A percentile compares a stretch with the other conserved stretches of the same genome.
These are phyloP conservation scores for Acanthacorydalis orientalis DNA, from an alignment of 2,888 invertebrate species.

Conservation along the genomic window DNA sequence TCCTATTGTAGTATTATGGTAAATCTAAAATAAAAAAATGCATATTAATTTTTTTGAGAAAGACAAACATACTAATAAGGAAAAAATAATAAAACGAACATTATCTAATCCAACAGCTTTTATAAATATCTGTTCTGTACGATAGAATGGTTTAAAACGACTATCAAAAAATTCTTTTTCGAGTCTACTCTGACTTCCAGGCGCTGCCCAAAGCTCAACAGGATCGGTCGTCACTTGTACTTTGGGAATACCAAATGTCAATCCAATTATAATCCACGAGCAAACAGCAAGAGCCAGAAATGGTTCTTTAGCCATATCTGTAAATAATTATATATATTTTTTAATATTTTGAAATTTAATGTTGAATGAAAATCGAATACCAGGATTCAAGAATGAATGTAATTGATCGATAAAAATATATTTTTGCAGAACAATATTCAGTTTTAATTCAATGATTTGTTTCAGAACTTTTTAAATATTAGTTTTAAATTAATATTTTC, in stretches of 20 bases:
- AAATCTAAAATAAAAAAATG: conserved; percentile 3
- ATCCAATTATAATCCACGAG: conserved; percentile 38
- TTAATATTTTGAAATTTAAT: too few relatives aligned
- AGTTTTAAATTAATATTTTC: too few relatives aligned
- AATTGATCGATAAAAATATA: neutral
- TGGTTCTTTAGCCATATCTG: conserved; percentile 50
- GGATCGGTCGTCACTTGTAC: conserved; percentile 73
- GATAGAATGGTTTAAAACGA: conserved; percentile 76
- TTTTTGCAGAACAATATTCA: neutral
- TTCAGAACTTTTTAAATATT: too few relatives aligned
- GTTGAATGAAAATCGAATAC: neutral
- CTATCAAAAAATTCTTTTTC: conserved; percentile 80
- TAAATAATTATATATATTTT: too few relatives aligned
- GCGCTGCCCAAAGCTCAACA: conserved; percentile 85
- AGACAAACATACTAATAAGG: neutral
- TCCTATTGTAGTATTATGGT: conserved; percentile 25
- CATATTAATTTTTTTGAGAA: neutral
- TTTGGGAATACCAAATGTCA: conserved; percentile 48
- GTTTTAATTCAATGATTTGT: neutral
- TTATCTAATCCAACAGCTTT: conserved; percentile 37
- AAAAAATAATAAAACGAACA: conserved; percentile 20
- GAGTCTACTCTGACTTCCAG: conserved; percentile 56
- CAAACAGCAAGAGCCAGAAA: conserved; percentile 42
- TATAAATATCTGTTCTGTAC: conserved; percentile 78
- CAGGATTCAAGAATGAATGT: neutral